Evolutionary conservation across 53 echinoderm and acorn worm genomes (phyloP).

Genomic region (Echinarachnius parma): DNA sequence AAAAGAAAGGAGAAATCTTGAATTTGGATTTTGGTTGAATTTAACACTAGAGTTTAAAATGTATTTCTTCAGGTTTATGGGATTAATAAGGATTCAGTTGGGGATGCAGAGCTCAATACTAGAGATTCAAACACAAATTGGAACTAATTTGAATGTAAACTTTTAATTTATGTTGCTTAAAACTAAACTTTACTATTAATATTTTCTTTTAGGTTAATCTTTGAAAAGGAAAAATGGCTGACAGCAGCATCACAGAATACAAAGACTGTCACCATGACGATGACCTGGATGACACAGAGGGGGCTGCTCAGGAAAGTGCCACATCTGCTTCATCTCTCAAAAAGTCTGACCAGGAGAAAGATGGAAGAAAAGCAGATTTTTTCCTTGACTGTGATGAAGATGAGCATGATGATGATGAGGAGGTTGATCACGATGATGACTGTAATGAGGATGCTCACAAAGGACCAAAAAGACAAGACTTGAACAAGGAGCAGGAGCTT

Average conservation of each 20-base stretch:
- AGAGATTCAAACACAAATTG: no score
- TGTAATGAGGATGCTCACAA: no score
- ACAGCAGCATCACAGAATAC: background rate
- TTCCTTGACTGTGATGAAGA: slow-evolving; percentile 11
- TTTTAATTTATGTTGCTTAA: no score
- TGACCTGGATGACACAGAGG: background rate
- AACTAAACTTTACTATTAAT: no score
- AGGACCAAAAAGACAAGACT: slow-evolving; percentile 3
- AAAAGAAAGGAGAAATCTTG: no score
- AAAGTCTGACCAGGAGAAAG: slow-evolving; percentile 13
- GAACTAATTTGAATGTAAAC: no score
- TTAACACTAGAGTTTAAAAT: no score
- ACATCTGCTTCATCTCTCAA: background rate
- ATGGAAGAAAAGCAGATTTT: background rate
- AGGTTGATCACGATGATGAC: background rate
- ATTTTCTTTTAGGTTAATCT: no score
- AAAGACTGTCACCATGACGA: background rate
- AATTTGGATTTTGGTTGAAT: no score
- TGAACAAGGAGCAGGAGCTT: slow-evolving; percentile 12
- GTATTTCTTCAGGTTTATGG: no score
- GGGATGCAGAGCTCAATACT: no score
- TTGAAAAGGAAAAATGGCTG: background rate
- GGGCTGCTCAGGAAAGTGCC: background rate
- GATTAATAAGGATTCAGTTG: no score
- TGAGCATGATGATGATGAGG: background rate